These are phyloP conservation scores for Acanthosepion lycidas DNA, from an alignment of 2,888 invertebrate genomes.

Conservation along the genomic window DNA sequence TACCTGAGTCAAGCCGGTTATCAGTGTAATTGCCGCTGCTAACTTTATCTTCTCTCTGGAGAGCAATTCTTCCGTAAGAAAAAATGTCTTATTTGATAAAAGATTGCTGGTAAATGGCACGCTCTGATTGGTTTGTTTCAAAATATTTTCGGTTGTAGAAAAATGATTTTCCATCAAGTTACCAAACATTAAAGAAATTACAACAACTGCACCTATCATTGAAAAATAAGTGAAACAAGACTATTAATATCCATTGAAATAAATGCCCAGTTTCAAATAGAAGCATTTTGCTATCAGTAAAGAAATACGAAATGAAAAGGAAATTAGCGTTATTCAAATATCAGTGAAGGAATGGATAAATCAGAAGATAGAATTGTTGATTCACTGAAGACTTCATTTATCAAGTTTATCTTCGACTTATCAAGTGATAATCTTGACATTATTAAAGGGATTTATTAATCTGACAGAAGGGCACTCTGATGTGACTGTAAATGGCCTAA, in stretches of 20 bases:
- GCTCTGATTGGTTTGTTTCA: not conserved
- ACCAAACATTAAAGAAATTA: conserved; percentile 3
- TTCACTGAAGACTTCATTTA: too few relatives aligned
- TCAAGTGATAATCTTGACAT: too few relatives aligned
- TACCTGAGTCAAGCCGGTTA: not conserved
- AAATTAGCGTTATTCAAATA: too few relatives aligned
- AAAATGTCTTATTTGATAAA: not conserved
- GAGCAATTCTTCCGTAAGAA: not conserved
- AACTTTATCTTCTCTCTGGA: not conserved
- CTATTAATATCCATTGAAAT: not conserved
- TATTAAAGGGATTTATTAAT: too few relatives aligned
- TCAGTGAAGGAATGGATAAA: too few relatives aligned
- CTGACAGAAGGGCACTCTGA: too few relatives aligned
- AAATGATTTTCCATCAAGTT: not conserved
- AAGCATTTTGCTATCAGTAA: too few relatives aligned
- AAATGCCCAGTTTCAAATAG: too few relatives aligned
- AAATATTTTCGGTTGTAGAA: not conserved
- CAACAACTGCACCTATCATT: not conserved
- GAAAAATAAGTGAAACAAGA: not conserved
- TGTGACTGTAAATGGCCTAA: too few relatives aligned
- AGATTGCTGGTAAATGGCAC: not conserved
- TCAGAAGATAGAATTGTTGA: too few relatives aligned
- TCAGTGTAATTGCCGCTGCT: not conserved
- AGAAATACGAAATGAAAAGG: too few relatives aligned
- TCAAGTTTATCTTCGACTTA: too few relatives aligned